Percentiles rank a stretch among this genome's conserved stretches.
These are phyloP conservation scores for Hesperia comma DNA, from an alignment of 2,888 invertebrate species.

Conservation along the genomic window DNA sequence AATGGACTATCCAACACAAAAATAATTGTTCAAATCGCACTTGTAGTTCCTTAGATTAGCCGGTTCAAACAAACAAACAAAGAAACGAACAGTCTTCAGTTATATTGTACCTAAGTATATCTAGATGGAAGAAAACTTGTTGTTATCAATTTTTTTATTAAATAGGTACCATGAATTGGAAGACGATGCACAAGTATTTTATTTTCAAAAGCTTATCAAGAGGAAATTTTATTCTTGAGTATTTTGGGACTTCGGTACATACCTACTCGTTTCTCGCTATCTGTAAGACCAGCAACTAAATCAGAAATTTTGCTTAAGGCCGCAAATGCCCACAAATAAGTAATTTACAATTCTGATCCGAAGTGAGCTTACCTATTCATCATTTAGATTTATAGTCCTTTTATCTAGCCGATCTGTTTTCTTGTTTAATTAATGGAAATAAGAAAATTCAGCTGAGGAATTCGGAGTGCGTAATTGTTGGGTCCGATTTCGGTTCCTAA, in stretches of 20 bases:
- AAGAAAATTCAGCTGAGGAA: constrained; percentile 55
- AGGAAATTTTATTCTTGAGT: no score
- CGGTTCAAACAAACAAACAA: no score
- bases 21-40: no score
- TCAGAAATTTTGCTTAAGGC: constrained; percentile 24
- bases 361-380: constrained; percentile 74
- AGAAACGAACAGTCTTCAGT: no score
- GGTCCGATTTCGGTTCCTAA: constrained; percentile 46
- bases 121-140: no score
- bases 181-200: no score
- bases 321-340: constrained; percentile 54
- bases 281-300: constrained; percentile 6
- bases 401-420: constrained; percentile 79
- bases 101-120: no score
- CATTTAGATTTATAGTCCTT: constrained; percentile 81
- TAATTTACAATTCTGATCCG: constrained; percentile 77
- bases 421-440: constrained; percentile 80
- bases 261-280: neutral
- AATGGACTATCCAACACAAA: no score
- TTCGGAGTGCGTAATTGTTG: constrained; percentile 48
- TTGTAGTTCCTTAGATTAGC: no score
- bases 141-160: no score
- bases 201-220: no score
- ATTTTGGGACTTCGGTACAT: neutral
- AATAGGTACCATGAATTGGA: no score